Evolutionary conservation across 2,113 vertebrate species (phyloP).

Genomic region (Pelecanoides urinatrix): DNA sequence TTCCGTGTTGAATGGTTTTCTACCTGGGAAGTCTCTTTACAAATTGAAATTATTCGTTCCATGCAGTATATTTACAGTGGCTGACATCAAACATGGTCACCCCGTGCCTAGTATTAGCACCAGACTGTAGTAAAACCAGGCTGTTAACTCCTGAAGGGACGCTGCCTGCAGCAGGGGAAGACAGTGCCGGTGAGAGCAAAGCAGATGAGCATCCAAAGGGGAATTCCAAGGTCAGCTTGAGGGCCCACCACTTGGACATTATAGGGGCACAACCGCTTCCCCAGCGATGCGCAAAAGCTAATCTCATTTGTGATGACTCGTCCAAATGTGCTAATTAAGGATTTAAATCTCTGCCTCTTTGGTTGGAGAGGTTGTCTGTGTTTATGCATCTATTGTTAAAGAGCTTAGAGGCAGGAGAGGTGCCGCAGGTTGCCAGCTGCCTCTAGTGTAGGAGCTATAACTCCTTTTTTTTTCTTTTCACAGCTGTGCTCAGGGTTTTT

Average conservation of each 20-base stretch:
- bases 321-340: constrained; percentile 44
- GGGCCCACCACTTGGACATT: background rate
- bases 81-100: background rate
- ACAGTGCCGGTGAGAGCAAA: background rate
- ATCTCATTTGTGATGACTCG: background rate
- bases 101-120: background rate
- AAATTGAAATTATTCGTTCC: background rate
- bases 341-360: constrained; percentile 15
- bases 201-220: constrained; percentile 19
- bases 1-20: background rate
- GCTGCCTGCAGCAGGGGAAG: background rate
- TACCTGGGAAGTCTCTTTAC: constrained; percentile 8
- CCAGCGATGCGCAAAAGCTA: background rate
- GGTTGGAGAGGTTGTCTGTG: background rate
- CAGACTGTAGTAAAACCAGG: background rate
- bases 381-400: background rate
- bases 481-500: background rate
- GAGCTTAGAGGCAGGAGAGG: constrained; percentile 7
- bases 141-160: background rate
- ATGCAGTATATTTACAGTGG: background rate
- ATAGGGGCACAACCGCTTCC: constrained; percentile 14
- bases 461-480: background rate
- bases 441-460: background rate
- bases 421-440: background rate
- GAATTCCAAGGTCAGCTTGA: constrained; percentile 64